Base-by-base conservation (phyloP, 2,797 vertebrate species). In the Sebastolobus altivelis region DNA sequence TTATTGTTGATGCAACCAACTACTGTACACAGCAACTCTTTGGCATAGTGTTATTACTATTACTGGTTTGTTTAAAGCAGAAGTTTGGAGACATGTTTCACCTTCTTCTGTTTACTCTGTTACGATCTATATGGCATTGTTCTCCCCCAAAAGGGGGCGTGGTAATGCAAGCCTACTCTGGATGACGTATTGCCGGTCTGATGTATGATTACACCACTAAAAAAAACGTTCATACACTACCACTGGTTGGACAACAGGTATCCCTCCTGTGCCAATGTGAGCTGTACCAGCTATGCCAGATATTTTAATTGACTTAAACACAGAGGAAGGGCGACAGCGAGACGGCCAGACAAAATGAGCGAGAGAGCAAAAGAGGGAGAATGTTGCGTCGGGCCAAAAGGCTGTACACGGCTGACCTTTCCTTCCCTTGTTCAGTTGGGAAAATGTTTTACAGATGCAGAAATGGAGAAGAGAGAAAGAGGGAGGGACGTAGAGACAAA, bases 361-460 rank as follows among this genome's bases (percentile, higher is more conserved):
- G 1, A 55, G 31, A 29, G 62, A n/a, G 37, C 18, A 5, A 73
- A 22, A 67, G 33, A 25, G 18, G 55, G 75, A 55, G 60, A 70
- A 46, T 14, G 77, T 72, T 22, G 46, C 61, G 54, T 52, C 16
- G 3, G 59, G 76, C 78, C 66, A 52, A 73, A 75, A 72, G 68
- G 72, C 54, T 76, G 60, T 3, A 69, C 40, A 67, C 1, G 16
- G 29, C 35, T 75, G 81, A 82, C 71, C 75, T 69, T 80, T 84
- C 61, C 66, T 72, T 78, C 49, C 49, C n/a, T 20, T 49, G 4
- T 25, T 83, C 65, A 77, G 38, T 52, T n/a, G 58, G 61, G 65
- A 68, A n/a, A 22, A 38, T 33, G 56, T 56, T 70, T 73, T 13
- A 58, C 31, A 46, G 29, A 55, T 14, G 10, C 5, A 79, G 33